Conservation (phyloP, 2,888 invertebrate genomes). For the Atethmia centrago region DNA sequence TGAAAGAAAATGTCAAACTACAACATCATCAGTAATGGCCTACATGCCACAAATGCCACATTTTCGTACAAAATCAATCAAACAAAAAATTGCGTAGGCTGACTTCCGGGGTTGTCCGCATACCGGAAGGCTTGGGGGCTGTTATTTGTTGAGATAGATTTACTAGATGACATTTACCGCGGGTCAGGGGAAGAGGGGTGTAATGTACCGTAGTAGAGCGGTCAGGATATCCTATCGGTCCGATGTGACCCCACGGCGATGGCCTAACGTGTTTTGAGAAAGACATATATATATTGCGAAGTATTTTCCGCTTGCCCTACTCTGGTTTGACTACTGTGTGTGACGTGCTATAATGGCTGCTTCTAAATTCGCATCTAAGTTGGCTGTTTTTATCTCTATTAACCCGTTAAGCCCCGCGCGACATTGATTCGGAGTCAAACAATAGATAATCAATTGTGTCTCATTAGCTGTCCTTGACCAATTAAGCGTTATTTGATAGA, state of each 20-base stretch:
- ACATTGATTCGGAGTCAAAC: too few species aligned
- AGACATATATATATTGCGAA: slow-evolving; percentile 11
- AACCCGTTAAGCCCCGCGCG: too few species aligned
- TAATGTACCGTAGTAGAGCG: slow-evolving; percentile 20
- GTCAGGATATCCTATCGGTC: slow-evolving; percentile 45
- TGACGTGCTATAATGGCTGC: neutral
- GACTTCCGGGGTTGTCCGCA: slow-evolving; percentile 18
- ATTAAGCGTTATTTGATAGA: too few species aligned
- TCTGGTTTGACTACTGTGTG: neutral
- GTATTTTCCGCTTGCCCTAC: neutral
- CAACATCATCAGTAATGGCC: neutral
- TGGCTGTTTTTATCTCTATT: too few species aligned
- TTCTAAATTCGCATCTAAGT: too few species aligned
- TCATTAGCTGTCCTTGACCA: too few species aligned
- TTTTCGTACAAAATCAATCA: slow-evolving; percentile 27
- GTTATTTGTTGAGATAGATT: slow-evolving; percentile 54
- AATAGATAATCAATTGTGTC: too few species aligned
- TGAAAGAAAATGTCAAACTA: slow-evolving; percentile 19
- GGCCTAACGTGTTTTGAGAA: slow-evolving; percentile 20
- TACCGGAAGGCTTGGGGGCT: slow-evolving; percentile 31
- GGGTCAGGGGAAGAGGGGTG: slow-evolving; percentile 4
- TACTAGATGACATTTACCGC: slow-evolving; percentile 33
- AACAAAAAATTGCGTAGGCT: slow-evolving; percentile 19
- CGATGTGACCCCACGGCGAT: slow-evolving; percentile 27
- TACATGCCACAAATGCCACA: neutral